These are phyloP conservation scores for Chrysemys picta DNA, from an alignment of 2,113 vertebrate species.

Conservation along the genomic window DNA sequence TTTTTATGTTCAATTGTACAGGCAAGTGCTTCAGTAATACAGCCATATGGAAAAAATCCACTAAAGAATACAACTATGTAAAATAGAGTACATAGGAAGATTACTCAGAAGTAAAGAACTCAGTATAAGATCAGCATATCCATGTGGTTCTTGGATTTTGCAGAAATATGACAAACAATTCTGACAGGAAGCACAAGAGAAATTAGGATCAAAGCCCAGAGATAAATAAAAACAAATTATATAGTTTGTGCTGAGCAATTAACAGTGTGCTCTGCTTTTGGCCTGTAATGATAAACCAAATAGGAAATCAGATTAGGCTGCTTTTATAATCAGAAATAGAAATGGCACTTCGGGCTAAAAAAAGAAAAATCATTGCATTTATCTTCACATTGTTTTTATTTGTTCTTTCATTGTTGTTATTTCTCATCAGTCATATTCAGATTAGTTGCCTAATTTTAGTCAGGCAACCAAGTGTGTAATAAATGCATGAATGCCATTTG, in stretches of 20 bases:
- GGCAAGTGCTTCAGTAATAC: constrained; percentile 68
- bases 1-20: constrained; percentile 73
- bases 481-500: constrained; percentile 67
- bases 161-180: constrained; percentile 45
- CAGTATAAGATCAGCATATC: constrained; percentile 43
- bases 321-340: constrained; percentile 56
- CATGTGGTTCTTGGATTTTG: constrained; percentile 58
- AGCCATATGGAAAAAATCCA: constrained; percentile 68
- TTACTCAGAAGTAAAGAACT: constrained; percentile 68
- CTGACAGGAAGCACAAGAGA: constrained; percentile 54
- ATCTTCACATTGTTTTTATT: constrained; percentile 58
- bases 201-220: constrained; percentile 65
- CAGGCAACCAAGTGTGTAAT: constrained; percentile 58
- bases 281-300: constrained; percentile 39
- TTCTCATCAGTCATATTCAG: constrained; percentile 69
- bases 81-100: constrained; percentile 68
- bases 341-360: not conserved
- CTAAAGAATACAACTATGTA: constrained; percentile 79
- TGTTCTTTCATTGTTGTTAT: constrained; percentile 49
- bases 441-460: constrained; percentile 77
- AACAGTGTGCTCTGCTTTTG: constrained; percentile 39
- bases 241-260: constrained; percentile 50
- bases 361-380: constrained; percentile 42
- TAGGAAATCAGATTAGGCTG: constrained; percentile 47
- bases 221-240: constrained; percentile 41